Base-by-base conservation (phyloP, 2,797 vertebrate genomes). In the Nothura maculosa region DNA sequence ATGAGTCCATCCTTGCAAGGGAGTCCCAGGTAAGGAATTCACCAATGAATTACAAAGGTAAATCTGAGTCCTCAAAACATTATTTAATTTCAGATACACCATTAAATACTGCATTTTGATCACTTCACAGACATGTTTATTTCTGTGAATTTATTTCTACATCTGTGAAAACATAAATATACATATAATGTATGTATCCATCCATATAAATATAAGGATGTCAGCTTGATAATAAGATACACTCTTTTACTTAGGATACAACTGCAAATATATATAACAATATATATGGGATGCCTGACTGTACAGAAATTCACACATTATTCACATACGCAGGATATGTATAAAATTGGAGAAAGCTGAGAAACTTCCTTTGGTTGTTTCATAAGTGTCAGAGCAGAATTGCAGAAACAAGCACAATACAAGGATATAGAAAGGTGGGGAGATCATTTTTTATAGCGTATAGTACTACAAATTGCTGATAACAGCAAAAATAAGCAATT, bases 401-500 rank as follows among this genome's bases (percentile, higher is more conserved):
- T 92, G 91, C 90, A 85, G 57, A 93, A 96, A 94, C 86, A 93
- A 97, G 90, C 95, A 96, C 90, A 96, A 95, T 76, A 84, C 78
- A 80, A 95, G 95, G 88, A 86, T 92, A 84, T 36, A 69, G 55
- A 95, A 93, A 79, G 63, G 57, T 78, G 78, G 76, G 47, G 22
- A 9, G 70, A 78, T 69, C 0, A 54, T 90, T 92, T 94, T 92
- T 94, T 90, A 14, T 54, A 94, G 83, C 63, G 72, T 64, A 92
- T 18, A 0, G 66, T 69, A 75, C 57, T 17, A 80, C 58, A 91
- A 95, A 85, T 57, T 94, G 95, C 96, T 97, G 96, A 96, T 96
- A 96, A 90, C 83, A 97, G 96, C 94, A 95, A 87, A 97, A 94
- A 92, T 66, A 93, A 93, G 72, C 61, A 61, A 94, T 83, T 95